A percentile compares a stretch with the other conserved stretches of the same genome.
These are phyloP conservation scores for Cairina moschata DNA, from an alignment of 2,113 vertebrate species.

Conservation along the genomic window DNA sequence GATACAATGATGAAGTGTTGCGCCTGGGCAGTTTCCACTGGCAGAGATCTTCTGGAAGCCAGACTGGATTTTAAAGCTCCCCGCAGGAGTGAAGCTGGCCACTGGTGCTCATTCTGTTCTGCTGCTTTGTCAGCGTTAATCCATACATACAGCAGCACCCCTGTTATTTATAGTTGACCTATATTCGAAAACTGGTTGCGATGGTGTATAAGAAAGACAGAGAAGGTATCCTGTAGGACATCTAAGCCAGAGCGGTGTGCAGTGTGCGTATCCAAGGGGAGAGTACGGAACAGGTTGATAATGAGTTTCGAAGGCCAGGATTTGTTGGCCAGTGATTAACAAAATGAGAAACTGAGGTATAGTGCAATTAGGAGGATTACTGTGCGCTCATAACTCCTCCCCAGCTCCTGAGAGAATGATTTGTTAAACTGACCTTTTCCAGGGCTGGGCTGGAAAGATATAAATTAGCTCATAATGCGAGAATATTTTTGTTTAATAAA, in stretches of 20 bases:
- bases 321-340: neutral
- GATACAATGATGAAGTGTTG: slow-evolving; percentile 61
- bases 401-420: slow-evolving; percentile 13
- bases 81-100: slow-evolving; percentile 31
- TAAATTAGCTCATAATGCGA: slow-evolving; percentile 1
- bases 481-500: slow-evolving; percentile 66
- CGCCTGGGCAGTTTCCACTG: slow-evolving; percentile 57
- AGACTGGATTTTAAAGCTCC: slow-evolving; percentile 52
- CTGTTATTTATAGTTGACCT: slow-evolving; percentile 17
- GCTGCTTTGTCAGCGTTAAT: neutral
- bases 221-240: neutral
- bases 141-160: neutral
- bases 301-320: slow-evolving; percentile 12
- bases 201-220: neutral
- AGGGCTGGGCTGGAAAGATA: neutral
- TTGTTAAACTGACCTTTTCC: slow-evolving; percentile 18
- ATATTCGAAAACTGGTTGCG: neutral
- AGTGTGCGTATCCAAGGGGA: neutral
- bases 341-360: neutral
- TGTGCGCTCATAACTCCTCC: slow-evolving; percentile 10
- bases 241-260: neutral
- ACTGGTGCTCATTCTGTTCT: slow-evolving; percentile 23
- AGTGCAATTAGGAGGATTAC: slow-evolving; percentile 35
- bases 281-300: neutral
- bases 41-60: slow-evolving; percentile 47